phyloP scores from a whole-genome alignment of 2,888 invertebrate species.

The Limnephilus auricula region DNA sequence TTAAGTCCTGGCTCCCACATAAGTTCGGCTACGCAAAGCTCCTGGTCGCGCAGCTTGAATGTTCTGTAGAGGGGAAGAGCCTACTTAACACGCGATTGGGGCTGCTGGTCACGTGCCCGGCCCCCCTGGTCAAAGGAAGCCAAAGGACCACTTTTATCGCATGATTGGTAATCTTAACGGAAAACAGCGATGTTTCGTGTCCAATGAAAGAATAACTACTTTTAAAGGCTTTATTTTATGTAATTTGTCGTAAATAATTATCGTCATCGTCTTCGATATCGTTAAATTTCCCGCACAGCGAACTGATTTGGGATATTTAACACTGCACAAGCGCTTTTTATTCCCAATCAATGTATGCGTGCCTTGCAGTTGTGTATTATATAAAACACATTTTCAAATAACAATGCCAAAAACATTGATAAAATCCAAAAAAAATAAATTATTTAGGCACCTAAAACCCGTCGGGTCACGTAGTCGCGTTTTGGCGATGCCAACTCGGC shows the following conservation, averaged over 20 bases:
- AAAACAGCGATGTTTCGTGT: neutral
- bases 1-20: neutral
- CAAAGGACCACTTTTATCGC: neutral
- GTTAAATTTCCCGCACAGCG: neutral
- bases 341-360: no score
- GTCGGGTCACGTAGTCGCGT: no score
- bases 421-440: no score
- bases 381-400: no score
- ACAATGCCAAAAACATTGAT: no score
- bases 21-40: neutral
- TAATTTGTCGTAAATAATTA: neutral
- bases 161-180: neutral
- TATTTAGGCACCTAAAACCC: no score
- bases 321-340: no score
- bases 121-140: no score
- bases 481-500: no score
- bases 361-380: no score
- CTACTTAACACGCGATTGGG: constrained; percentile 43
- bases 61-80: constrained; percentile 4
- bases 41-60: neutral
- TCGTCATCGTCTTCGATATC: neutral
- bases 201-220: neutral
- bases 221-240: neutral
- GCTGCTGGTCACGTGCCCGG: constrained; percentile 21
- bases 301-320: neutral